Evolutionary conservation across 1,140 invertebrate species (phyloP).

Genomic region (Chrysoperla carnea): DNA sequence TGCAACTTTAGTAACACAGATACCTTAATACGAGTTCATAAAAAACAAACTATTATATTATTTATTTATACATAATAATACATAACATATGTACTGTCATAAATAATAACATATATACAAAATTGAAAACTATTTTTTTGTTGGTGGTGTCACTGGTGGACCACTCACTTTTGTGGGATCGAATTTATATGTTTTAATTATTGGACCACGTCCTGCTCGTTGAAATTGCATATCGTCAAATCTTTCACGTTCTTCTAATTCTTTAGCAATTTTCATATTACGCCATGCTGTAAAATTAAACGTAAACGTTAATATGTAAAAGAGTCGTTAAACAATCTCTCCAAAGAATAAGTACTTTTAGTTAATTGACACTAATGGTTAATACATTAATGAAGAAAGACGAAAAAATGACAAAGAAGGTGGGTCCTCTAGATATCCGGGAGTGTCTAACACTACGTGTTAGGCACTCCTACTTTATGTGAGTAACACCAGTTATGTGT

Average conservation of each 20-base stretch:
- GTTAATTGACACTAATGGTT: slow-evolving; percentile 4
- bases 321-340: too few relatives aligned
- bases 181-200: slow-evolving; percentile 72
- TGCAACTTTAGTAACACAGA: too few relatives aligned
- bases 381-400: too few relatives aligned
- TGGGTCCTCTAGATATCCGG: not conserved
- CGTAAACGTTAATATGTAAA: slow-evolving; percentile 2
- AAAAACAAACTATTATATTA: slow-evolving; percentile 16
- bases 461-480: too few relatives aligned
- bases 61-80: too few relatives aligned
- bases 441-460: too few relatives aligned
- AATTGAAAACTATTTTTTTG: slow-evolving; percentile 10
- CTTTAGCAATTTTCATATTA: slow-evolving; percentile 64
- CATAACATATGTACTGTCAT: too few relatives aligned
- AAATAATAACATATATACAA: too few relatives aligned
- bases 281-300: slow-evolving; percentile 43
- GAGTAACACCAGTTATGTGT: too few relatives aligned
- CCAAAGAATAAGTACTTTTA: slow-evolving; percentile 1
- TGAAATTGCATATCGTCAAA: slow-evolving; percentile 64
- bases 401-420: slow-evolving; percentile 1
- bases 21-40: too few relatives aligned
- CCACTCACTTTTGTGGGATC: slow-evolving; percentile 52
- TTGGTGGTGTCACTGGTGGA: slow-evolving; percentile 24
- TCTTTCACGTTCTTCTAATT: slow-evolving; percentile 55
- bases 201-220: slow-evolving; percentile 63